A percentile compares a stretch with the other conserved stretches of the same genome.
Evolutionary conservation across 2,888 invertebrate species (phyloP).

Genomic region (Rhingia campestris): DNA sequence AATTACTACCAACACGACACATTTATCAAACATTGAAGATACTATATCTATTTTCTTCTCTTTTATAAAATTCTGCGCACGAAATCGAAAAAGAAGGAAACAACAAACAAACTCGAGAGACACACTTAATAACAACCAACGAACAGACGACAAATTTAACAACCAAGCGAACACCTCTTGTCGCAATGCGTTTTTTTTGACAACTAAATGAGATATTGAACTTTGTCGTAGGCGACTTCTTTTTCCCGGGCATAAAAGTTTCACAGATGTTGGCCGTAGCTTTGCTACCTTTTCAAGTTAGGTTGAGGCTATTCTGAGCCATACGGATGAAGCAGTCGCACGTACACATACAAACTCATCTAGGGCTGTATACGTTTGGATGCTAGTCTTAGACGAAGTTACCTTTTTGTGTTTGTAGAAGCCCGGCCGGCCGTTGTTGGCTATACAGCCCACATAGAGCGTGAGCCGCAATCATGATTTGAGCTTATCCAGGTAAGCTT

Average conservation of each 20-base stretch:
- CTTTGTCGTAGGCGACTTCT: conserved; percentile 58
- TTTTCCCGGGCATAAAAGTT: conserved; percentile 41
- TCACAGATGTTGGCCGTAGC: conserved; percentile 17
- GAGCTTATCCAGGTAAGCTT: conserved; percentile 45
- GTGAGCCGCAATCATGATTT: conserved; percentile 30
- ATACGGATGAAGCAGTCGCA: not conserved
- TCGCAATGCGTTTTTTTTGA: conserved; percentile 69
- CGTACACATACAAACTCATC: conserved; percentile 25
- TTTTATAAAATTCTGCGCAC: conserved; percentile 52
- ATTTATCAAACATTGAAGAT: conserved; percentile 17
- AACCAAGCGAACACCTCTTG: conserved; percentile 55
- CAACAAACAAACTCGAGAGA: not conserved
- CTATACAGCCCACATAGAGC: conserved; percentile 35
- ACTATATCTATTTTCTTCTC: not conserved
- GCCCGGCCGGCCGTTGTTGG: conserved; percentile 4
- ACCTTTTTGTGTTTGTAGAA: not conserved
- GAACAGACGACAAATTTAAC: conserved; percentile 28
- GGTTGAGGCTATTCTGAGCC: conserved; percentile 17
- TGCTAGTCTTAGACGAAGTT: conserved; percentile 20
- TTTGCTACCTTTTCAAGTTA: conserved; percentile 34
- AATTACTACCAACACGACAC: conserved; percentile 50
- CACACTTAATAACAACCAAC: conserved; percentile 9
- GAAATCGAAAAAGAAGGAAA: conserved; percentile 16
- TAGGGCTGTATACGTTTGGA: conserved; percentile 38
- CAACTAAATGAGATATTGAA: conserved; percentile 60